phyloP scores from a whole-genome alignment of 2,888 invertebrate genomes.

The Strigamia transsilvanica region DNA sequence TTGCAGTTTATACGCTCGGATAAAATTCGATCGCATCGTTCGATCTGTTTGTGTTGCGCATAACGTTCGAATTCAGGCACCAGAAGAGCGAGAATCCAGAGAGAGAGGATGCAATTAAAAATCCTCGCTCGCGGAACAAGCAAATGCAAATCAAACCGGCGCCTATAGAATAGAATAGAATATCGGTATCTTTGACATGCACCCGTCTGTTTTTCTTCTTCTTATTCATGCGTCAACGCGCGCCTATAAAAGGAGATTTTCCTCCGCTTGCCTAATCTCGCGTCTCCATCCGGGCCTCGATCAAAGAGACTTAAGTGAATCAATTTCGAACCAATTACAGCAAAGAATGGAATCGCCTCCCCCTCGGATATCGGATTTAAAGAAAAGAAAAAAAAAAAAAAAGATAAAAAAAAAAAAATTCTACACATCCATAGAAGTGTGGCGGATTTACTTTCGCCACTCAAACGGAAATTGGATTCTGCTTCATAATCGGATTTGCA shows the following conservation, averaged over 20 bases:
- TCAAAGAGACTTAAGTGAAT: slow-evolving; percentile 51
- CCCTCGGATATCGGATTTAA: slow-evolving; percentile 20
- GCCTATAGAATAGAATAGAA: not conserved
- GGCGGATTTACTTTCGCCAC: slow-evolving; percentile 43
- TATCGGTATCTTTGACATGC: slow-evolving; percentile 16
- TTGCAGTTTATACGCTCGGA: slow-evolving; percentile 6
- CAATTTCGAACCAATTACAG: slow-evolving; percentile 50
- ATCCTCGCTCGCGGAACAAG: no score
- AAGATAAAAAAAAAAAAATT: slow-evolving; percentile 4
- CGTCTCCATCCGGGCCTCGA: slow-evolving; percentile 26
- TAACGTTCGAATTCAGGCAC: not conserved
- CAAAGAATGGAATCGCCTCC: slow-evolving; percentile 38
- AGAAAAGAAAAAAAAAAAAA: not conserved
- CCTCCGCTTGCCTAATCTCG: slow-evolving; percentile 49
- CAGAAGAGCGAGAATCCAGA: no score
- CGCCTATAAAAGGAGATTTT: slow-evolving; percentile 16
- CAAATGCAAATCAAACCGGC: not conserved
- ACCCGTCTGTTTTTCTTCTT: slow-evolving; percentile 42
- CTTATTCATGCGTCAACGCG: slow-evolving; percentile 26
- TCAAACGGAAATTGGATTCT: slow-evolving; percentile 41
- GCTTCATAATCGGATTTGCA: slow-evolving; percentile 19
- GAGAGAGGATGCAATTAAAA: not conserved
- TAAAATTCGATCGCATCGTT: not conserved
- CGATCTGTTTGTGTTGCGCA: slow-evolving; percentile 8
- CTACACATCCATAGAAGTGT: not conserved